phyloP scores from a whole-genome alignment of 2,113 vertebrate species.

The Cinclus cinclus region DNA sequence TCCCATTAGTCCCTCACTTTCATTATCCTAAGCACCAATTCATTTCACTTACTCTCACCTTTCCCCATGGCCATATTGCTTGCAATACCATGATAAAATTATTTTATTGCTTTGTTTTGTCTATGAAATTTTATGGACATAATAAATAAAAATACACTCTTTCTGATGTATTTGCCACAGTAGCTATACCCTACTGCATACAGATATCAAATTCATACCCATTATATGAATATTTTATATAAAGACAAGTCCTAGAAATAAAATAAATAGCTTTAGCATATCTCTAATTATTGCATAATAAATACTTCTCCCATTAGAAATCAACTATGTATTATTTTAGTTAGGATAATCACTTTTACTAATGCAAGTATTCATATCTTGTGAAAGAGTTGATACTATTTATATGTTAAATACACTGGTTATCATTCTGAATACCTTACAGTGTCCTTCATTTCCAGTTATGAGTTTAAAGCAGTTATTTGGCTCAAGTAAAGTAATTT shows the following conservation, averaged over 20 bases:
- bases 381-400: background rate
- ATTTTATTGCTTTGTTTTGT: conserved; percentile 34
- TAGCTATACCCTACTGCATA: background rate
- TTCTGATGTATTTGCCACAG: background rate
- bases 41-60: conserved; percentile 57
- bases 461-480: background rate
- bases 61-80: conserved; percentile 9
- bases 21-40: conserved; percentile 63
- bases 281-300: background rate
- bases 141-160: conserved; percentile 49
- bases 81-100: background rate
- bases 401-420: background rate
- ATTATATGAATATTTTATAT: background rate
- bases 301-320: background rate
- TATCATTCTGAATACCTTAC: background rate
- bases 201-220: background rate
- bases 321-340: background rate
- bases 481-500: background rate
- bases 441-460: background rate
- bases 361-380: background rate
- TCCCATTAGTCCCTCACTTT: conserved; percentile 32
- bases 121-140: conserved; percentile 18
- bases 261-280: background rate
- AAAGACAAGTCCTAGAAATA: background rate
- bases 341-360: background rate